Conservation (phyloP, 2,888 invertebrate genomes). For the Phaonia tiefii region DNA sequence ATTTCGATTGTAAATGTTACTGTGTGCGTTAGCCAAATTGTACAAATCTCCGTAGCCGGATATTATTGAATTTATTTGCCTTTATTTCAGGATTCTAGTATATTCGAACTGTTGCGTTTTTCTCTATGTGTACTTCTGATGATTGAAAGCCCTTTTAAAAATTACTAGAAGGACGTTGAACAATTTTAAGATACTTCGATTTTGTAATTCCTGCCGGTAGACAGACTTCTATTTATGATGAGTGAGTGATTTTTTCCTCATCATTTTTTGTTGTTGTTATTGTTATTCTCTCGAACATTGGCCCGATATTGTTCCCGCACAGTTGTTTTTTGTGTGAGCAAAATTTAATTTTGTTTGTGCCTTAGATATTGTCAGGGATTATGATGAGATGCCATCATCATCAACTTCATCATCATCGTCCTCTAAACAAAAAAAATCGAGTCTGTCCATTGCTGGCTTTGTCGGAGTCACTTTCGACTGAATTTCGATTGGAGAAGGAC, state of each 20-base stretch:
- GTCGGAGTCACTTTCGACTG: neutral
- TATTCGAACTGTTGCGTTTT: too few relatives aligned
- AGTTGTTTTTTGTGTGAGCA: constrained; percentile 57
- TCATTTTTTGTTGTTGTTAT: constrained; percentile 7
- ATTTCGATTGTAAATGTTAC: too few relatives aligned
- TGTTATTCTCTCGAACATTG: constrained; percentile 7
- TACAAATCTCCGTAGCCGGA: too few relatives aligned
- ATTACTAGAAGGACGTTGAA: constrained; percentile 38
- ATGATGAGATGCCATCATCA: constrained; percentile 60
- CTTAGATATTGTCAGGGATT: constrained; percentile 45
- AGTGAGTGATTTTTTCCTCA: constrained; percentile 1
- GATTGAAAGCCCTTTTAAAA: too few relatives aligned
- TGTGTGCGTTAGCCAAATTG: too few relatives aligned
- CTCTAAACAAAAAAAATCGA: constrained; percentile 14
- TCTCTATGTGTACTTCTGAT: too few relatives aligned
- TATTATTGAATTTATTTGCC: too few relatives aligned
- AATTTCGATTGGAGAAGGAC: constrained; percentile 29
- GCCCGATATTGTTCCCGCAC: too few relatives aligned
- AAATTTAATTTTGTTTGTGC: constrained; percentile 50
- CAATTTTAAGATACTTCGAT: constrained; percentile 47
- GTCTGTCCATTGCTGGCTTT: neutral
- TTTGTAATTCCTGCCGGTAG: constrained; percentile 13
- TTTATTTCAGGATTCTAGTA: too few relatives aligned
- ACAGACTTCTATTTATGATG: neutral
- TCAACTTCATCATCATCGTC: constrained; percentile 36